phyloP scores from a whole-genome alignment of 2,797 vertebrate genomes.

The Hapalemur alaotrensis region DNA sequence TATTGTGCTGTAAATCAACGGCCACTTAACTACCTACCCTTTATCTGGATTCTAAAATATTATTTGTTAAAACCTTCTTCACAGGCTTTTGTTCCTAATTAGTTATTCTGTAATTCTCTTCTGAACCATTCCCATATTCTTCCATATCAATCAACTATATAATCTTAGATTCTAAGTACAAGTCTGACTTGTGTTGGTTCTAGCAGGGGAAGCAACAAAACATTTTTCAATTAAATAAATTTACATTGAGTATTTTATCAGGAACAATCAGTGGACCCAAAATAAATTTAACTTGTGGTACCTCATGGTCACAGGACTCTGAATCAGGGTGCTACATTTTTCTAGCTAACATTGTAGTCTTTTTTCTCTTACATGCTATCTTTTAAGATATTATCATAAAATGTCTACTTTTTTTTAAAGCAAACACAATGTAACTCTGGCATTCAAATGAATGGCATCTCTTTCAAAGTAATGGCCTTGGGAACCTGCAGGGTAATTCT shows the following conservation, averaged over 20 bases:
- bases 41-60: neutral
- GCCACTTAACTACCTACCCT: neutral
- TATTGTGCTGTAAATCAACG: neutral
- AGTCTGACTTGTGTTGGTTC: neutral
- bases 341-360: neutral
- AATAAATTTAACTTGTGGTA: neutral
- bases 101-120: neutral
- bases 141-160: neutral
- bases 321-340: neutral
- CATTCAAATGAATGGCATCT: neutral
- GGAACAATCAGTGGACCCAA: neutral
- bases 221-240: neutral
- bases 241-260: neutral
- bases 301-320: neutral
- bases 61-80: neutral
- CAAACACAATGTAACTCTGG: neutral
- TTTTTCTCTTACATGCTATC: neutral
- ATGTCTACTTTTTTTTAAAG: neutral
- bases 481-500: neutral
- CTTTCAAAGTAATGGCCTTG: slow-evolving; percentile 31
- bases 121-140: neutral
- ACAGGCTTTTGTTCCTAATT: neutral
- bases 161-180: neutral
- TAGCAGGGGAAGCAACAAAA: neutral
- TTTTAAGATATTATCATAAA: neutral